Conservation (phyloP, 2,113 vertebrate genomes). For the Anas platyrhynchos region DNA sequence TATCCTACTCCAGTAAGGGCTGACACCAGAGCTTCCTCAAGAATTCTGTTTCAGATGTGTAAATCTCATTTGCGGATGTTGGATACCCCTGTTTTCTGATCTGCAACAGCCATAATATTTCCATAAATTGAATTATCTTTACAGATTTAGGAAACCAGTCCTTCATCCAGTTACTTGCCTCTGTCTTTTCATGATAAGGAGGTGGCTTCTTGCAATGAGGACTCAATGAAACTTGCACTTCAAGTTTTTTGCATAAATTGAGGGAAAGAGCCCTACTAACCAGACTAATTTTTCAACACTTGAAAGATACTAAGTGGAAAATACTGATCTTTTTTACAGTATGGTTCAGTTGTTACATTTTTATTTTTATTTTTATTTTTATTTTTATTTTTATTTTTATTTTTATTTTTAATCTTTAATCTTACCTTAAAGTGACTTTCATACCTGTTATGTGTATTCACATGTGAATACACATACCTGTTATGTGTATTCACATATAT, state of each 20-base stretch:
- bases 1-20: not conserved
- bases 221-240: not conserved
- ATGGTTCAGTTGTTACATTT: not conserved
- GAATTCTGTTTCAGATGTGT: not conserved
- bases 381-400: not conserved
- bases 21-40: not conserved
- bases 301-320: not conserved
- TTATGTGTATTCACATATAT: no score
- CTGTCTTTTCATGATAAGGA: not conserved
- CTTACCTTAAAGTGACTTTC: not conserved
- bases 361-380: rapidly evolving
- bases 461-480: no score
- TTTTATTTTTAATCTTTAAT: not conserved
- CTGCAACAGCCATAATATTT: not conserved
- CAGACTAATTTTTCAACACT: not conserved
- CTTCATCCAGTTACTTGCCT: not conserved
- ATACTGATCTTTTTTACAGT: not conserved
- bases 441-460: not conserved
- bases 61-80: not conserved
- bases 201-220: not conserved
- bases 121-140: not conserved
- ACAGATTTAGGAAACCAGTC: not conserved
- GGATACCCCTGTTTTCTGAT: not conserved
- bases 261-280: not conserved
- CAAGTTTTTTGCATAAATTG: not conserved